Evolutionary conservation across 2,888 invertebrate genomes (phyloP).

Genomic region (Tubiluchus corallicola): DNA sequence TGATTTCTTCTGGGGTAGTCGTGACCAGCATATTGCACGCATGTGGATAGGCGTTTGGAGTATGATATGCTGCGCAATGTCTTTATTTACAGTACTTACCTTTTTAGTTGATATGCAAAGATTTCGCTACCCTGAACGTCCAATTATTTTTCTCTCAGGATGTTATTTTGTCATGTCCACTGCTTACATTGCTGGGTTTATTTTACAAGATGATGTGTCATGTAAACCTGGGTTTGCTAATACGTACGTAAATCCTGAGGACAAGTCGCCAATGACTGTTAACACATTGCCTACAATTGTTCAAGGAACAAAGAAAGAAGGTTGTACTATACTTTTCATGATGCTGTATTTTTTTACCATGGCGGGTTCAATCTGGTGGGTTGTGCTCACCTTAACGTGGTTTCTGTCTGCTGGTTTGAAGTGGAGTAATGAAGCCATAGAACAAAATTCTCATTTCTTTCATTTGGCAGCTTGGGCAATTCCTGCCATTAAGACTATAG

Average conservation of each 20-base stretch:
- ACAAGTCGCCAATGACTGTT: conserved; percentile 37
- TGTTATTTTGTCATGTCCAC: conserved; percentile 87
- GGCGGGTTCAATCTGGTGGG: conserved; percentile 97
- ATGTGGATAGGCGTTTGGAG: conserved; percentile 91
- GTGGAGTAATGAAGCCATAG: conserved; percentile 96
- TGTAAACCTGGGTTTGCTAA: conserved; percentile 19
- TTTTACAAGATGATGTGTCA: conserved; percentile 29
- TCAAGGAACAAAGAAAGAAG: conserved; percentile 42
- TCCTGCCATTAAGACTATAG: conserved; percentile 84
- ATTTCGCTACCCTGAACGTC: conserved; percentile 91
- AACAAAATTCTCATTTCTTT: conserved; percentile 89
- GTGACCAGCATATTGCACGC: conserved; percentile 59
- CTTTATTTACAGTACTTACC: conserved; percentile 57
- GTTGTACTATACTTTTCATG: conserved; percentile 86
- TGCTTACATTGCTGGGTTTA: conserved; percentile 52
- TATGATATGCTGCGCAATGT: conserved; percentile 66
- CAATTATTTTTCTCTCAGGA: conserved; percentile 86
- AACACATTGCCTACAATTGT: conserved; percentile 55
- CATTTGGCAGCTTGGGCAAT: conserved; percentile 96
- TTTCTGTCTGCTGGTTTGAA: conserved; percentile 86
- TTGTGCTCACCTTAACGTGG: conserved; percentile 85
- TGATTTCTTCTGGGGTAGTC: conserved; percentile 70
- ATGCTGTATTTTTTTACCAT: conserved; percentile 85
- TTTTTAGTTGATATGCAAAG: conserved; percentile 83
- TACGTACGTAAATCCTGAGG: background rate